These are phyloP conservation scores for Baryphthengus martii DNA, from an alignment of 2,113 vertebrate genomes.

Conservation along the genomic window DNA sequence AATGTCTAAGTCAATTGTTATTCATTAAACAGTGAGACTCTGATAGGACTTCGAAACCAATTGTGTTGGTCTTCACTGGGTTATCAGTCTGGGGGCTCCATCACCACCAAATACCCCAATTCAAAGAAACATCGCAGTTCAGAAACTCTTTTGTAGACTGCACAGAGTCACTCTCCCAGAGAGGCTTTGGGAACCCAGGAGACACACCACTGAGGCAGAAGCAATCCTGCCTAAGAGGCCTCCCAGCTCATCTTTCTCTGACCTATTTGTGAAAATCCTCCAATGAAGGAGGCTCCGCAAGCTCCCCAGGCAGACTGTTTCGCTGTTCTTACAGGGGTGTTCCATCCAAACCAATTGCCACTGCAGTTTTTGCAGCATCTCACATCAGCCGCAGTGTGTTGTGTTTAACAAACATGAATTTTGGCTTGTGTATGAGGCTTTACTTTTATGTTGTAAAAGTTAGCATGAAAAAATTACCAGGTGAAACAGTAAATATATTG, in stretches of 20 bases:
- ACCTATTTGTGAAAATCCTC: constrained; percentile 31
- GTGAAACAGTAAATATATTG: neutral
- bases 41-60: neutral
- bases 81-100: neutral
- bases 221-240: neutral
- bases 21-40: neutral
- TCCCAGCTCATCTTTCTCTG: neutral
- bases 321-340: neutral
- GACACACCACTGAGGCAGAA: neutral
- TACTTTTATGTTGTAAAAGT: neutral
- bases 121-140: neutral
- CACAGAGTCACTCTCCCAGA: neutral
- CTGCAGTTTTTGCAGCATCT: neutral
- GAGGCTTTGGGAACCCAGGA: neutral
- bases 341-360: neutral
- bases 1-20: neutral
- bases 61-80: neutral
- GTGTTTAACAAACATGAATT: neutral
- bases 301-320: neutral
- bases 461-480: neutral
- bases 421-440: neutral
- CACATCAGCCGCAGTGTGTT: neutral
- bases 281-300: neutral
- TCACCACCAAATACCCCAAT: neutral
- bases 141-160: neutral